Percentiles rank a stretch among this genome's conserved stretches.
These are phyloP conservation scores for Lasius platythorax DNA, from an alignment of 2,888 invertebrate genomes.

Conservation along the genomic window DNA sequence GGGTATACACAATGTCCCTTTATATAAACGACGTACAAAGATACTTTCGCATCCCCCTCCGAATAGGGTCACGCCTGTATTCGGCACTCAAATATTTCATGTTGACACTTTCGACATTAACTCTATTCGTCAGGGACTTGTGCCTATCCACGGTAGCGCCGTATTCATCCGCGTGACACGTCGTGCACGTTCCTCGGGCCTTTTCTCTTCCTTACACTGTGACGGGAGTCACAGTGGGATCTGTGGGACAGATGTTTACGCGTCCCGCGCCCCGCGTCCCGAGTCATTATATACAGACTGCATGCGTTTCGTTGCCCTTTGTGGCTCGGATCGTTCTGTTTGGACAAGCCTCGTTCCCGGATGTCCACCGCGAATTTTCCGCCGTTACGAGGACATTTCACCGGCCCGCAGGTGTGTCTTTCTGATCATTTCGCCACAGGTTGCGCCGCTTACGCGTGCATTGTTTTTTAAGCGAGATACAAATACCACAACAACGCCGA, in stretches of 20 bases:
- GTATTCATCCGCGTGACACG: slow-evolving; percentile 66
- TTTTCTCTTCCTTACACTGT: slow-evolving; percentile 52
- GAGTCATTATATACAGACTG: slow-evolving; percentile 70
- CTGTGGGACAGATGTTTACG: slow-evolving; percentile 67
- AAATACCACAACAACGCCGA: background rate
- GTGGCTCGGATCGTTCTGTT: slow-evolving; percentile 66
- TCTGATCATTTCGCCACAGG: slow-evolving; percentile 37
- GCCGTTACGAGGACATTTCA: slow-evolving; percentile 15
- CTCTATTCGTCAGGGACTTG: slow-evolving; percentile 81
- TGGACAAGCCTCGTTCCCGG: slow-evolving; percentile 71
- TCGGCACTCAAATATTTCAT: slow-evolving; percentile 82
- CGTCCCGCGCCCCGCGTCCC: slow-evolving; percentile 56
- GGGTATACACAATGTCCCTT: slow-evolving; percentile 68
- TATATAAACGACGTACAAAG: slow-evolving; percentile 66
- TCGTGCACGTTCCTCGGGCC: slow-evolving; percentile 62
- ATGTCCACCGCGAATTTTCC: slow-evolving; percentile 55
- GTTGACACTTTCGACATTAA: slow-evolving; percentile 82
- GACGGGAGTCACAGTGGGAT: slow-evolving; percentile 20
- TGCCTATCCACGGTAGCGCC: slow-evolving; percentile 62
- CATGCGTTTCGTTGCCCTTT: slow-evolving; percentile 62
- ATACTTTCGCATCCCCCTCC: slow-evolving; percentile 59
- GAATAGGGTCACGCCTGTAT: slow-evolving; percentile 77
- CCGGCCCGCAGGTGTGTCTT: slow-evolving; percentile 48
- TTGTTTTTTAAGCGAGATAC: background rate
- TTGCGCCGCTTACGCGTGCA: slow-evolving; percentile 14